Base-by-base conservation (phyloP, 2,797 vertebrate species). In the Brachyalestes nurse region DNA sequence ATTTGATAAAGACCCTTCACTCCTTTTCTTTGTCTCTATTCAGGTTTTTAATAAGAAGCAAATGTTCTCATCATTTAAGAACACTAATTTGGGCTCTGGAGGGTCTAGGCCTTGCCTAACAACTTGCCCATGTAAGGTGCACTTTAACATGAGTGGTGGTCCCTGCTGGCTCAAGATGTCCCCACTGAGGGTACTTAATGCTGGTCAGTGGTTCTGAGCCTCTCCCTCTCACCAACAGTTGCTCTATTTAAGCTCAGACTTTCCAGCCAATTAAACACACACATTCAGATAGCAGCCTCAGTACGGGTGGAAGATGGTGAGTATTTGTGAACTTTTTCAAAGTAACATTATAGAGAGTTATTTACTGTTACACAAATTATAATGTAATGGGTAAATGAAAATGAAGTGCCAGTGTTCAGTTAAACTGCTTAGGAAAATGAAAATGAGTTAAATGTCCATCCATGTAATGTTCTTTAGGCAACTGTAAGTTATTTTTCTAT, bases 51-150 rank as follows among this genome's bases (percentile, higher is more conserved):
- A 16, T 85, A 84, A 88, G 85, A 75, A 79, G 77, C 86, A 82
- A 88, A 79, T 86, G 81, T 82, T 82, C 16, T 28, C 75, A 73
- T 81, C 77, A 81, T 40, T 13, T 45, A 78, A 49, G 83, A 90
- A 72, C 87, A 87, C 81, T 83, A 84, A 83, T 58, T 23, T 58
- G 78, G 83, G 81, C 88, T 88, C 88, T 64, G 8, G 87, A 86
- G 88, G 79, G 78, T 74, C 76, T 53, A 62, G 55, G 51, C 72
- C 83, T 89, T n/a, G 80, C 74, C 75, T 60, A 79, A 85, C 34
- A 34, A 66, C 81, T 55, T 89, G 84, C 21, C 89, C 87, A 90
- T 90, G 78, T 90, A 89, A 84, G 90, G 88, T 82, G 75, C 84
- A 81, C 69, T 65, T 83, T 55, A n/a, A 72, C 17, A 16, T 28